Conservation (phyloP, 2,888 invertebrate genomes). For the Leptogaster cylindrica region DNA sequence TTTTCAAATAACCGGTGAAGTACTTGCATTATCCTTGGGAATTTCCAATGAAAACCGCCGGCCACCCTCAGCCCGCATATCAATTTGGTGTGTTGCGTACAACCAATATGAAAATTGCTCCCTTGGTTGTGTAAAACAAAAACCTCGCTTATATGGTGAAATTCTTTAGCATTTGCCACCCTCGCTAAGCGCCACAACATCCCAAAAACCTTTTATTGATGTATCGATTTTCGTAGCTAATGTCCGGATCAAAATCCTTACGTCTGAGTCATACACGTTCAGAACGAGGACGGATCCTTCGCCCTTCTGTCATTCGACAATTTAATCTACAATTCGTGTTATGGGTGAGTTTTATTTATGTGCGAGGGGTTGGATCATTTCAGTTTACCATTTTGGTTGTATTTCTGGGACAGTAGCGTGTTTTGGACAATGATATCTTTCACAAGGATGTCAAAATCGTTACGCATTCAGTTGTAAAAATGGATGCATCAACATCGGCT, state of each 20-base stretch:
- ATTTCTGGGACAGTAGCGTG: background rate
- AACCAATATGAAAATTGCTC: no score
- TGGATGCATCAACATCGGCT: background rate
- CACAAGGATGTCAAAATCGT: background rate
- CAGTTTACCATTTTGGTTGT: background rate
- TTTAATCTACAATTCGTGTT: slow-evolving; percentile 1
- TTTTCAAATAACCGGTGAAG: background rate
- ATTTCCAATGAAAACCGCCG: background rate
- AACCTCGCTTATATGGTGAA: no score
- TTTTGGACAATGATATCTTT: background rate
- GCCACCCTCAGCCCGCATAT: background rate
- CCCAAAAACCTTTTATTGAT: slow-evolving; percentile 11
- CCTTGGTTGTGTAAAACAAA: no score
- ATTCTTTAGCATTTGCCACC: no score
- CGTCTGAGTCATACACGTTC: slow-evolving; percentile 2
- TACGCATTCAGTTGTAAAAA: background rate
- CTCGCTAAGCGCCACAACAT: background rate
- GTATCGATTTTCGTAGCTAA: background rate
- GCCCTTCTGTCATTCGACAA: background rate
- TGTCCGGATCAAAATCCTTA: background rate
- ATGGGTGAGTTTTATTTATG: background rate
- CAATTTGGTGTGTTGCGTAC: no score
- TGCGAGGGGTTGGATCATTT: background rate
- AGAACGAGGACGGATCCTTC: no score
- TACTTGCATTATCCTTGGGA: background rate